Conservation (phyloP, 2,888 invertebrate species). For the Empis stercorea region DNA sequence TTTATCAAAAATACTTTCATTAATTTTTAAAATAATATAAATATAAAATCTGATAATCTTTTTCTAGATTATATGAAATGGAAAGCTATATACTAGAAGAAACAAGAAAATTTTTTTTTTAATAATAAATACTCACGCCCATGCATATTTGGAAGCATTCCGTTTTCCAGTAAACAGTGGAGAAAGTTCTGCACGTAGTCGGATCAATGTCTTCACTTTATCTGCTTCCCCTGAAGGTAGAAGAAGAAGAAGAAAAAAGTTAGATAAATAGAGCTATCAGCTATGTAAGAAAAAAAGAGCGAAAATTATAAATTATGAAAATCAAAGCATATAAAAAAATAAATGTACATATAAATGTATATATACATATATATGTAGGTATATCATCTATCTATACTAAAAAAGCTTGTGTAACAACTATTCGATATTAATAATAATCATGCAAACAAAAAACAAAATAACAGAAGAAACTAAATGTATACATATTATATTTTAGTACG, state of each 20-base stretch:
- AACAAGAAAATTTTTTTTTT: constrained; percentile 2
- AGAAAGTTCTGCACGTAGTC: constrained; percentile 36
- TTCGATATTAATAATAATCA: no score
- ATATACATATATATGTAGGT: no score
- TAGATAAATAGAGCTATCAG: no score
- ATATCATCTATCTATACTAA: no score
- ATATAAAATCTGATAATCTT: no score
- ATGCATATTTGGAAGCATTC: constrained; percentile 38
- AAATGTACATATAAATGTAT: no score
- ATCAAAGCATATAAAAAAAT: not conserved
- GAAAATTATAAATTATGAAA: not conserved
- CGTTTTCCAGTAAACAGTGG: constrained; percentile 37
- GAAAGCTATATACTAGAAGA: constrained; percentile 4
- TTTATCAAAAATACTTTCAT: no score
- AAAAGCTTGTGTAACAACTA: no score
- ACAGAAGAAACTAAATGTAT: no score
- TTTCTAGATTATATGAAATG: constrained; percentile 1
- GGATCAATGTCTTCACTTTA: constrained; percentile 37
- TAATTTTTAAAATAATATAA: no score
- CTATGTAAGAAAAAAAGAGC: not conserved
- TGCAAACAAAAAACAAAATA: no score
- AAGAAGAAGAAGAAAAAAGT: constrained; percentile 7
- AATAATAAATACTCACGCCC: constrained; percentile 34
- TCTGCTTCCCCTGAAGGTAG: constrained; percentile 35
- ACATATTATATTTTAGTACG: no score